phyloP scores from a whole-genome alignment of 2,113 vertebrate genomes.

The Tringa solitaria region DNA sequence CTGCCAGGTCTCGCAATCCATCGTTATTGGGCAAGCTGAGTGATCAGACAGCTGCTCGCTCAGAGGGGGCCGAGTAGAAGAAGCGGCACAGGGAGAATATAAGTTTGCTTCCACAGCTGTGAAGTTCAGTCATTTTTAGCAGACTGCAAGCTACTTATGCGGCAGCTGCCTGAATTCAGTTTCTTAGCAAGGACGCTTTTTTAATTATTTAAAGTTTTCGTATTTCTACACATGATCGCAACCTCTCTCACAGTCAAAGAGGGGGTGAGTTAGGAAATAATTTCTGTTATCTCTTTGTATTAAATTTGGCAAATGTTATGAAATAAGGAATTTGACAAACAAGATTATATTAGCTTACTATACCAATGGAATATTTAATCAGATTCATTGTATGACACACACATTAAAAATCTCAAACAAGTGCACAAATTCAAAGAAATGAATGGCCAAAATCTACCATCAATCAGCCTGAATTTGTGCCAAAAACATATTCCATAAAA shows the following conservation, averaged over 20 bases:
- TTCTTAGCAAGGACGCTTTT: neutral
- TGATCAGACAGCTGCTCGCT: slow-evolving; percentile 47
- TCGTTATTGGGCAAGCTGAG: neutral
- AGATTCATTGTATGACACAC: neutral
- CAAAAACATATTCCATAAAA: neutral
- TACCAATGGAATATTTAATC: slow-evolving; percentile 4
- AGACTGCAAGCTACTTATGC: neutral
- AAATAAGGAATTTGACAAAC: slow-evolving; percentile 22
- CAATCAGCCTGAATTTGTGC: slow-evolving; percentile 5
- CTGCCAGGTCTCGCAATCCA: neutral
- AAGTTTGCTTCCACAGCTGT: slow-evolving; percentile 41
- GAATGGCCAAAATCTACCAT: neutral
- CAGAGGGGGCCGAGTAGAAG: neutral
- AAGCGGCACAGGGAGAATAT: neutral
- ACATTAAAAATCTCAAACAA: slow-evolving; percentile 3
- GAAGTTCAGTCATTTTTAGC: neutral
- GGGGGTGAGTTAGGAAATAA: slow-evolving; percentile 7
- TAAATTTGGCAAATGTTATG: slow-evolving; percentile 23
- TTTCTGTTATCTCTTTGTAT: slow-evolving; percentile 1
- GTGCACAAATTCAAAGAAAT: neutral
- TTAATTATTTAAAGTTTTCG: neutral
- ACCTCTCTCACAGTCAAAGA: neutral
- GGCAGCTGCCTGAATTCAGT: neutral
- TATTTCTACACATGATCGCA: neutral
- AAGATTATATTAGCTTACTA: slow-evolving; percentile 4